Evolutionary conservation across 2,113 vertebrate species (phyloP).

Genomic region (Callipepla squamata): DNA sequence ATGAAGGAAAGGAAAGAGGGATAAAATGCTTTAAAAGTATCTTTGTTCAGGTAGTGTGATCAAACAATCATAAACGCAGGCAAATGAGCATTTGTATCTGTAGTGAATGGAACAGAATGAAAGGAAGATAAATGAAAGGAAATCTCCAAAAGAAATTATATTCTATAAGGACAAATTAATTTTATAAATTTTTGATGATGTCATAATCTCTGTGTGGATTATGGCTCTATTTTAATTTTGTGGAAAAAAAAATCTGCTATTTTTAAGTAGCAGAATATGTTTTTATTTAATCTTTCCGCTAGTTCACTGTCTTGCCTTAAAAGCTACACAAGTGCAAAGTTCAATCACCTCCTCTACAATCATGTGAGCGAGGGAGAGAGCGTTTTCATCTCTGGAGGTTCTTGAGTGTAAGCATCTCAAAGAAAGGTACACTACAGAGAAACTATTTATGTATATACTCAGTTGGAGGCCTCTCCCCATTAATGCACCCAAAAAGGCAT

Average conservation of each 20-base stretch:
- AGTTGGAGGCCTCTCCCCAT: conserved; percentile 8
- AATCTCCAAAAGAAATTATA: background rate
- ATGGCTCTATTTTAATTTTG: background rate
- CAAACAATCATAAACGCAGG: background rate
- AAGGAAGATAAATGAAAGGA: background rate
- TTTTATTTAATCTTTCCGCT: background rate
- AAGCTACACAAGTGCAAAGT: background rate
- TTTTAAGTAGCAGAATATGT: background rate
- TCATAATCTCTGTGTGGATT: background rate
- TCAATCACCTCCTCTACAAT: background rate
- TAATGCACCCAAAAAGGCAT: conserved; percentile 12
- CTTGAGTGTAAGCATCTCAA: background rate
- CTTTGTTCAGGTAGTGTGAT: background rate
- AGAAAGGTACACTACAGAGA: background rate
- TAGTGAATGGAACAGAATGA: background rate
- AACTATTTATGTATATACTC: conserved; percentile 2
- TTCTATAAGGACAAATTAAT: background rate
- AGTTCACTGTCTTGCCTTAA: background rate
- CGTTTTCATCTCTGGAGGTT: background rate
- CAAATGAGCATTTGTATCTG: background rate
- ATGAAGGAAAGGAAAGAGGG: background rate
- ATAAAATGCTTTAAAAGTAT: background rate
- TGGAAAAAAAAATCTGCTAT: background rate
- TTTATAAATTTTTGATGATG: background rate
- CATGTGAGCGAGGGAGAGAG: background rate